These are phyloP conservation scores for Aphelenchoides besseyi DNA, from an alignment of 1,140 invertebrate genomes.

Conservation along the genomic window DNA sequence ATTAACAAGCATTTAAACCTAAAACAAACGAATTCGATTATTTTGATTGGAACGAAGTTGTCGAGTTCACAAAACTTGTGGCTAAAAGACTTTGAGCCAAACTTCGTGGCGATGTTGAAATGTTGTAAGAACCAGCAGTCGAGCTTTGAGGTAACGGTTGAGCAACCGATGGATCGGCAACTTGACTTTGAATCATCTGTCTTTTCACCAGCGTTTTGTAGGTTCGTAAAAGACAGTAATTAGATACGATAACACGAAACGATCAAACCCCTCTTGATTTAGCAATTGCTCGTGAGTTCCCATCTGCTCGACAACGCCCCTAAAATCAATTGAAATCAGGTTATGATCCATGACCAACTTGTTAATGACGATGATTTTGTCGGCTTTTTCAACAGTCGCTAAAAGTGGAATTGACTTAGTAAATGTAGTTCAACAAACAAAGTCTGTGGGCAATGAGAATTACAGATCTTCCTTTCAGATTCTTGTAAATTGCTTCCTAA, in stretches of 20 bases:
- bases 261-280: conserved; percentile 42
- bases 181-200: conserved; percentile 42
- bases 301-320: conserved; percentile 30
- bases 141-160: neutral
- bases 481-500: conserved; percentile 63
- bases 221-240: too few species aligned
- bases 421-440: too few species aligned
- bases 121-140: neutral
- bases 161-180: neutral
- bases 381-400: conserved; percentile 65
- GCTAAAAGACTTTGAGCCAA: conserved; percentile 51
- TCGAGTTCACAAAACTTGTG: conserved; percentile 48
- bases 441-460: conserved; percentile 67
- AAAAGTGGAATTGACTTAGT: too few species aligned
- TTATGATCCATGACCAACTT: conserved; percentile 34
- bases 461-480: conserved; percentile 64
- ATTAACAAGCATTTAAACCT: neutral
- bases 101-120: conserved; percentile 16
- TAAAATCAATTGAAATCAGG: conserved; percentile 23
- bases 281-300: conserved; percentile 38
- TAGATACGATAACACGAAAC: too few species aligned
- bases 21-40: conserved; percentile 20
- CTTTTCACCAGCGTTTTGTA: conserved; percentile 44
- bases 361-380: conserved; percentile 64
- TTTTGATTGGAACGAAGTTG: conserved; percentile 51